Evolutionary conservation across 1,140 invertebrate genomes (phyloP).

Genomic region (Dreissena polymorpha): DNA sequence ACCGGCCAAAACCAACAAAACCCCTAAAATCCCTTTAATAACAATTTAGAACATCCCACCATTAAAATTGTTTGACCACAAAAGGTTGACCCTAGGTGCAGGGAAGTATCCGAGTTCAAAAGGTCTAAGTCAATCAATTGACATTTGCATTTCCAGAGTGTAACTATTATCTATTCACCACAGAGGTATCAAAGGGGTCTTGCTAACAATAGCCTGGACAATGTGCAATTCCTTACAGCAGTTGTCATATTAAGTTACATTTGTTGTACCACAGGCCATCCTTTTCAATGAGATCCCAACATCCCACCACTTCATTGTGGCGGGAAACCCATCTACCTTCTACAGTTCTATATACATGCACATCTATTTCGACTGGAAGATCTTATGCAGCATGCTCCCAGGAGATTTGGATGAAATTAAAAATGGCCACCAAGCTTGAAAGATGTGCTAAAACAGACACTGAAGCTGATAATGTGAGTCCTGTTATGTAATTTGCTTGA

Average conservation of each 20-base stretch:
- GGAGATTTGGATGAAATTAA: too few relatives aligned
- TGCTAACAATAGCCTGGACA: neutral
- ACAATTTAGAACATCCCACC: neutral
- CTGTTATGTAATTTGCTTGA: neutral
- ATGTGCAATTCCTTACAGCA: neutral
- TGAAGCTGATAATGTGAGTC: neutral
- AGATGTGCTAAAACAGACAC: neutral
- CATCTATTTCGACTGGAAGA: too few relatives aligned
- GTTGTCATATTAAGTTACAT: neutral
- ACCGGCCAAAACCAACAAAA: too few relatives aligned
- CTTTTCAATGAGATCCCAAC: neutral
- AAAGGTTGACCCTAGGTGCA: constrained; percentile 6
- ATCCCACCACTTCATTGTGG: neutral
- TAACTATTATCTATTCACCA: constrained; percentile 25
- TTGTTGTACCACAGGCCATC: neutral
- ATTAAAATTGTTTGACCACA: constrained; percentile 6
- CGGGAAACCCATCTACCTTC: constrained; percentile 4
- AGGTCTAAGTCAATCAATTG: constrained; percentile 9
- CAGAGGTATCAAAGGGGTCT: neutral
- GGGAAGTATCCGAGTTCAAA: constrained; percentile 11
- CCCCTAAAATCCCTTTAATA: too few relatives aligned
- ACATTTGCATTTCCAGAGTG: constrained; percentile 9
- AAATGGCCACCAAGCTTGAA: too few relatives aligned
- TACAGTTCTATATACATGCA: neutral
- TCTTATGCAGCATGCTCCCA: too few relatives aligned